Evolutionary conservation across 2,113 vertebrate species (phyloP), one percentile per base, ranked within the genome.

Genomic region (Cathartes aura): DNA sequence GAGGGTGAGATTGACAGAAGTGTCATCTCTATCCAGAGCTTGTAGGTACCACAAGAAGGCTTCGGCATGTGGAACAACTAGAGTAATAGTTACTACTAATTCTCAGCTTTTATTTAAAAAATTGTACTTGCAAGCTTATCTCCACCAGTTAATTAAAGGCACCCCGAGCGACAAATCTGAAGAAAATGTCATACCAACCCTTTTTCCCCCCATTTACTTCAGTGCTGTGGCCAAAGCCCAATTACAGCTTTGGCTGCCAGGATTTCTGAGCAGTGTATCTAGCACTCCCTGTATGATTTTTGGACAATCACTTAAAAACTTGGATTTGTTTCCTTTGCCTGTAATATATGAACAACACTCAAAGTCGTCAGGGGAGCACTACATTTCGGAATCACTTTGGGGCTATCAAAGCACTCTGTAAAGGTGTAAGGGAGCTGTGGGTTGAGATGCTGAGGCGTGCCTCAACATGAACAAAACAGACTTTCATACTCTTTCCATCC

Each of bases 111-210:
- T 52, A 36, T 87, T 82, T 38, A 0, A 38, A 73, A 75, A 48
- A 16, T 5, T 13, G 22, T 30, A 38, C 45, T 70, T 80, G 36
- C 63, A 84, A 82, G 53, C 32, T 76, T 71, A 50, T 60, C 53
- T 53, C 42, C 47, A 40, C 23, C 60, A 72, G 10, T 45, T 76
- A 68, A 22, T 62, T 56, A 90, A 72, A 79, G 36, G 38, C 14
- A 67, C 14, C 6, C 5, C 0, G 0, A 75, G 17, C 0, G 2
- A 73, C 2, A 70, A 66, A 92, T 59, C 32, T 29, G 6, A 80
- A 60, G 45, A 63, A 78, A 87, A 62, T 21, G 8, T 26, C 26
- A 4, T 13, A 47, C 18, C 2, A 2, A 19, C 4, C 18, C 17
- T 73, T 68, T 30, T 22, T 2, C 8, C 16, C 23, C 8, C 27